These are phyloP conservation scores for Notolabrus celidotus DNA, from an alignment of 2,797 vertebrate genomes.

Conservation along the genomic window DNA sequence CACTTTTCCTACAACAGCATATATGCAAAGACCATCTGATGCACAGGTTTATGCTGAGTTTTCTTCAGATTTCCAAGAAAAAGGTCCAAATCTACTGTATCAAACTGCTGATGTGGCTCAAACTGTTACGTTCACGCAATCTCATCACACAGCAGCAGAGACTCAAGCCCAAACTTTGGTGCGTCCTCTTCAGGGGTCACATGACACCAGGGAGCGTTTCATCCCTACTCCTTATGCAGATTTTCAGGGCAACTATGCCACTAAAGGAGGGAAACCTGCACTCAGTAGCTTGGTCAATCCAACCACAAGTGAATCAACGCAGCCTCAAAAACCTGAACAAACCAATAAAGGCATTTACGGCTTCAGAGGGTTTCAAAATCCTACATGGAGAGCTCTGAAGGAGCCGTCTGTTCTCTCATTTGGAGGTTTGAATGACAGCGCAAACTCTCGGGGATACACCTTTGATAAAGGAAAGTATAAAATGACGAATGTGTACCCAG, in stretches of 20 bases:
- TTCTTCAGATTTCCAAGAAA: conserved; percentile 14
- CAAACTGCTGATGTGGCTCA: neutral
- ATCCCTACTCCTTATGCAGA: neutral
- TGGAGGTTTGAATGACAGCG: neutral
- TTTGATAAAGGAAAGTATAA: conserved; percentile 25
- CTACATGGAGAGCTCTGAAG: neutral
- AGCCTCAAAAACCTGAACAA: conserved; percentile 16
- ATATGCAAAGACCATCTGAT: neutral
- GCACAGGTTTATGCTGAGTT: neutral
- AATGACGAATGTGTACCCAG: neutral
- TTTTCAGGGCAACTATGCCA: neutral
- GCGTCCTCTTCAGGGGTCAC: neutral
- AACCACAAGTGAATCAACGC: neutral
- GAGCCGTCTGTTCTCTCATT: neutral
- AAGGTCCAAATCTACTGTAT: neutral
- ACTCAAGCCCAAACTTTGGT: neutral
- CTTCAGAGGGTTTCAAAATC: conserved; percentile 32
- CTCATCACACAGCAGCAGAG: neutral
- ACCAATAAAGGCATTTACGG: conserved; percentile 2
- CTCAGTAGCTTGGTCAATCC: neutral
- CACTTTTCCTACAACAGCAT: neutral
- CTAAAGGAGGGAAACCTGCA: neutral
- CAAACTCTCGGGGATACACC: neutral
- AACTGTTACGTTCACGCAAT: neutral
- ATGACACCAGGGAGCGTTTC: neutral